Percentiles rank a stretch among this genome's conserved stretches.
Conservation (phyloP, 1,140 invertebrate genomes). For the Rhynchophorus ferrugineus region DNA sequence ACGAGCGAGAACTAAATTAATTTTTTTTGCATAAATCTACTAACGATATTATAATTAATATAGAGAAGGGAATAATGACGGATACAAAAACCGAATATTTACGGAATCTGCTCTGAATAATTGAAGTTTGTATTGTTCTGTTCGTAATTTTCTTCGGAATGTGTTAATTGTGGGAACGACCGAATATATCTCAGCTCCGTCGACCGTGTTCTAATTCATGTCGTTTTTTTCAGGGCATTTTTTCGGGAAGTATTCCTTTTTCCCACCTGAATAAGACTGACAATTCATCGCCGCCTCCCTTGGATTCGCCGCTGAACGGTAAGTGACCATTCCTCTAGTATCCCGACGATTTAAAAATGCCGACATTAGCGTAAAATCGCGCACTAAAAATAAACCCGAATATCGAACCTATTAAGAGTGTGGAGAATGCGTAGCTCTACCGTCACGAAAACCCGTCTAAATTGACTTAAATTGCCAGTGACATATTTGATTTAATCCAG, state of each 20-base stretch:
- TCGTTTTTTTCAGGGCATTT: constrained; percentile 35
- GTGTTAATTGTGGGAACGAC: neutral
- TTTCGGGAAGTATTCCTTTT: constrained; percentile 34
- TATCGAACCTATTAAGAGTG: constrained; percentile 13
- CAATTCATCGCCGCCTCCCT: constrained; percentile 34
- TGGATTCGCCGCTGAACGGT: constrained; percentile 38
- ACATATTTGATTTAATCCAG: constrained; percentile 28
- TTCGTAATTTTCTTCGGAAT: too few species aligned
- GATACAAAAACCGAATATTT: too few species aligned
- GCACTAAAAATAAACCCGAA: constrained; percentile 12
- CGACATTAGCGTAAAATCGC: constrained; percentile 7
- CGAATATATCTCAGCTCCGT: too few species aligned
- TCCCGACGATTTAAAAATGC: neutral
- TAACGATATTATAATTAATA: too few species aligned
- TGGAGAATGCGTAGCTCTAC: constrained; percentile 18
- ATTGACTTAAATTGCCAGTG: constrained; percentile 29
- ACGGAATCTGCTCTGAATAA: too few species aligned
- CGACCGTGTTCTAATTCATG: too few species aligned
- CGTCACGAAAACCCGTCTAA: constrained; percentile 25
- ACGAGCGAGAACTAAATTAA: too few species aligned
- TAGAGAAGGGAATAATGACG: too few species aligned
- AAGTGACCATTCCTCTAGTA: constrained; percentile 22
- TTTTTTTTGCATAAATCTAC: too few species aligned
- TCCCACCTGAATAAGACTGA: constrained; percentile 34
- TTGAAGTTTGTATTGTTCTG: too few species aligned